Percentiles rank a stretch among this genome's conserved stretches.
These are phyloP conservation scores for Pegoplata infirma DNA, from an alignment of 2,888 invertebrate species.

Conservation along the genomic window DNA sequence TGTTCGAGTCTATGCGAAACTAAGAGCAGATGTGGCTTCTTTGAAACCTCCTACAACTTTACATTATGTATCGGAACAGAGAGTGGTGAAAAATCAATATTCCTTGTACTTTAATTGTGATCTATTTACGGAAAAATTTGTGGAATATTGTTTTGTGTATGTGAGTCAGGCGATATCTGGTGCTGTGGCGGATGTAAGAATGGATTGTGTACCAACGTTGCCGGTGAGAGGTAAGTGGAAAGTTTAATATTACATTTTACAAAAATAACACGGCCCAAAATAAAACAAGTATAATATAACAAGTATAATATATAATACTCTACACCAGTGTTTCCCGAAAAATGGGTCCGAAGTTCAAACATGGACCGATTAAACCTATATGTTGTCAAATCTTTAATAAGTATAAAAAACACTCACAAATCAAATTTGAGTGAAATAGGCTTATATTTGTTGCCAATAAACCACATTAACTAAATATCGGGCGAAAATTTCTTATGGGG, in stretches of 20 bases:
- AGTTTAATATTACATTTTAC: background rate
- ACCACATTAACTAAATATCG: too few relatives aligned
- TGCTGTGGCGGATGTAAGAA: conserved; percentile 89
- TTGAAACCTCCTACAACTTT: conserved; percentile 82
- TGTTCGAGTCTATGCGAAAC: conserved; percentile 88
- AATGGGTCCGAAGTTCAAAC: too few relatives aligned
- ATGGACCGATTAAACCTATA: too few relatives aligned
- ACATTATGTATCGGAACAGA: conserved; percentile 83
- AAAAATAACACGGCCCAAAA: background rate
- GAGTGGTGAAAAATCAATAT: conserved; percentile 85
- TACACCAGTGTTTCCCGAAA: too few relatives aligned
- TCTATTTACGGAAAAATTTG: conserved; percentile 88
- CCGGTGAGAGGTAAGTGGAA: conserved; percentile 85
- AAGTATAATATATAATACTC: too few relatives aligned
- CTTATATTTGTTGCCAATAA: too few relatives aligned
- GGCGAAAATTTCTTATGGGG: too few relatives aligned
- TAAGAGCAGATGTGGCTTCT: conserved; percentile 84
- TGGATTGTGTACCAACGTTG: conserved; percentile 90
- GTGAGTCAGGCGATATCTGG: conserved; percentile 91
- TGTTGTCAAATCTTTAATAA: too few relatives aligned
- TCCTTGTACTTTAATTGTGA: conserved; percentile 88
- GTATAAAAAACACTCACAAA: too few relatives aligned
- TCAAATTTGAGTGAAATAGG: too few relatives aligned
- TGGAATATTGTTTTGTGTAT: conserved; percentile 93
- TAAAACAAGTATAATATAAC: too few relatives aligned